Percentiles rank a stretch among this genome's conserved stretches.
phyloP scores from a whole-genome alignment of 2,888 invertebrate genomes.

The Hybos culiciformis region DNA sequence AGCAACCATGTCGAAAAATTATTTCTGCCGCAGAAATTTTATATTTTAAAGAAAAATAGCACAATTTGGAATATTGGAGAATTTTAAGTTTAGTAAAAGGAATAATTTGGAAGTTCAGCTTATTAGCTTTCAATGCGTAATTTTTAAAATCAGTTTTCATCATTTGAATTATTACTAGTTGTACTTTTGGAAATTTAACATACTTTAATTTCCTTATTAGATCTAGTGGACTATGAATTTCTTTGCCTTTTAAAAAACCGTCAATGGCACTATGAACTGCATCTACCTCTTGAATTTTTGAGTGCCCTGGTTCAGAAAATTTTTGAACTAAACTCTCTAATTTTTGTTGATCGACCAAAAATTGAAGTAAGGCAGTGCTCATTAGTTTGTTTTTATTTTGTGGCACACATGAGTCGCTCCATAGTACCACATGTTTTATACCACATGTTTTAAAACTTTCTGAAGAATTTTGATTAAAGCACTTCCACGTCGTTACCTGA shows the following conservation, averaged over 20 bases:
- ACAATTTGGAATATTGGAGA: too few species aligned
- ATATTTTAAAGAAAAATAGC: too few species aligned
- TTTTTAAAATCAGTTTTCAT: neutral
- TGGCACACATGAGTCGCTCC: constrained; percentile 2
- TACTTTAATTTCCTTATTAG: too few species aligned
- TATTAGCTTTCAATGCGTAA: neutral
- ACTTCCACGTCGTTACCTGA: constrained; percentile 5
- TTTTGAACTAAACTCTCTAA: neutral
- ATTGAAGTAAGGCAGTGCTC: constrained; percentile 3
- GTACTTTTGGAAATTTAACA: neutral
- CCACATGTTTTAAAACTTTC: neutral
- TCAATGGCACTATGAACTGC: too few species aligned
- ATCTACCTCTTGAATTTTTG: neutral
- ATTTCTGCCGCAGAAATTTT: too few species aligned
- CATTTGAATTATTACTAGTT: neutral
- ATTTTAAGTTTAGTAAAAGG: neutral
- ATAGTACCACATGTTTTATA: constrained; percentile 1
- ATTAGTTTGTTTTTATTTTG: constrained; percentile 4
- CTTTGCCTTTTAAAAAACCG: too few species aligned
- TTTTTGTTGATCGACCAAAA: neutral
- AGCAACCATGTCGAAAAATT: too few species aligned
- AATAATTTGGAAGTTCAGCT: neutral
- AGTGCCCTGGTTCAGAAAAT: neutral
- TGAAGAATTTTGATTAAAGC: constrained; percentile 2
- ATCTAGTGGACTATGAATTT: too few species aligned